Conservation (phyloP, 2,113 vertebrate species). For the Rhabdornis inornatus region DNA sequence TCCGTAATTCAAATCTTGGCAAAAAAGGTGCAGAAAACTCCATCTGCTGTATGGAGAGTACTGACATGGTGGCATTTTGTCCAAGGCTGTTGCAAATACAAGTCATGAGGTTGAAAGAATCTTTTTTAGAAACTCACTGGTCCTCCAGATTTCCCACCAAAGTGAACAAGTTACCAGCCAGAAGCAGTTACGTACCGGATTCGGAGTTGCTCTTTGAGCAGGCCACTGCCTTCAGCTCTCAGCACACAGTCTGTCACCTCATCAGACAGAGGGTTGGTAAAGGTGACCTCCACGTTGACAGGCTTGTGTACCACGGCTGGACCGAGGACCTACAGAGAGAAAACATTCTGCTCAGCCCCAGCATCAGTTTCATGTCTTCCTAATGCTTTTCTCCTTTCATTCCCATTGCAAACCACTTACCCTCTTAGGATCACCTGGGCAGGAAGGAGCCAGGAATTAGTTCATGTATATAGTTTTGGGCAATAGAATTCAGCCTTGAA, state of each 20-base stretch:
- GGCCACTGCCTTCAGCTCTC: slow-evolving; percentile 59
- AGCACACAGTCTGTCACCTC: slow-evolving; percentile 44
- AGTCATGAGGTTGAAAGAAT: not conserved
- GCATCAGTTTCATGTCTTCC: not conserved
- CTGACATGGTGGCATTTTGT: not conserved
- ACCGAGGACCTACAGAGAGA: slow-evolving; percentile 12
- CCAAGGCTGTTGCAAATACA: not conserved
- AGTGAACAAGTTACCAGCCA: not conserved
- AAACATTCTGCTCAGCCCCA: not conserved
- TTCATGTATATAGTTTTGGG: not conserved
- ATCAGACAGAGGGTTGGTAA: slow-evolving; percentile 27
- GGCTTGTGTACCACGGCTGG: not conserved
- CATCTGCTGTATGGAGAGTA: not conserved
- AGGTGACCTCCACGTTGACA: slow-evolving; percentile 30
- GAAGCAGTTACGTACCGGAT: not conserved
- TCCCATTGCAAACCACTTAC: not conserved
- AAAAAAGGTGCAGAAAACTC: not conserved
- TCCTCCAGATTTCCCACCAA: not conserved
- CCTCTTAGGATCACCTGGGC: not conserved
- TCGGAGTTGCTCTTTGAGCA: slow-evolving; percentile 34
- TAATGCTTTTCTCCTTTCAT: not conserved
- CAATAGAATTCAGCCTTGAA: not conserved
- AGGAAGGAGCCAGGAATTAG: not conserved
- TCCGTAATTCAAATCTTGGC: not conserved
- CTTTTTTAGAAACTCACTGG: not conserved